phyloP scores from a whole-genome alignment of 2,113 vertebrate genomes.

The Etheostoma spectabile region DNA sequence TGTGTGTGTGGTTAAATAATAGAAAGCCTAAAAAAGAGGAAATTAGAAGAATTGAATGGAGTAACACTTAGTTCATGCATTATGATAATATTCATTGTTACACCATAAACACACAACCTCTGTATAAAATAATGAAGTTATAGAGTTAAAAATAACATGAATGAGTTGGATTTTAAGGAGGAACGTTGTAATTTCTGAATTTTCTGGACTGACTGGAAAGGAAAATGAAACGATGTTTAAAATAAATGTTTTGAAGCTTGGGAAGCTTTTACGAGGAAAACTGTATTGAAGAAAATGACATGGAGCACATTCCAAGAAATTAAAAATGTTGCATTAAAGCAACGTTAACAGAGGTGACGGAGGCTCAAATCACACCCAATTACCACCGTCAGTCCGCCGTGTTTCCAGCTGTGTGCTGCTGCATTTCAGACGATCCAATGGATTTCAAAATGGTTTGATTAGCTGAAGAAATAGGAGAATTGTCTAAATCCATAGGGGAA shows the following conservation, averaged over 20 bases:
- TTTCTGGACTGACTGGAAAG: too few relatives aligned
- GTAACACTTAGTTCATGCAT: neutral
- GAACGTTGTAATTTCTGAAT: neutral
- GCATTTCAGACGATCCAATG: neutral
- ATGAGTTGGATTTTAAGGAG: neutral
- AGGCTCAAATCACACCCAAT: neutral
- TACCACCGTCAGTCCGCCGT: neutral
- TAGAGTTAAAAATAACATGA: neutral
- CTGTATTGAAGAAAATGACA: neutral
- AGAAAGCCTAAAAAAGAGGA: slow-evolving; percentile 6
- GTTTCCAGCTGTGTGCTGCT: neutral
- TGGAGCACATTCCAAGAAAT: neutral
- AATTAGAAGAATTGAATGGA: slow-evolving; percentile 17
- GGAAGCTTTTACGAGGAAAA: neutral
- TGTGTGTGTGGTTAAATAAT: slow-evolving; percentile 16
- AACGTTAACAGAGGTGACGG: neutral
- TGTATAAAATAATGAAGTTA: neutral
- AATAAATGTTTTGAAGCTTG: too few relatives aligned
- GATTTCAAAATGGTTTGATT: too few relatives aligned
- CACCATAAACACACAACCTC: neutral
- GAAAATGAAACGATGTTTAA: too few relatives aligned
- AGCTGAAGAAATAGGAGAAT: neutral
- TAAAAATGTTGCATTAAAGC: neutral
- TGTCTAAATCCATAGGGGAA: neutral
- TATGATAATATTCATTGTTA: neutral